Percentiles rank a stretch among this genome's conserved stretches.
Evolutionary conservation across 2,113 vertebrate species (phyloP).

Genomic region (Gavia stellata): DNA sequence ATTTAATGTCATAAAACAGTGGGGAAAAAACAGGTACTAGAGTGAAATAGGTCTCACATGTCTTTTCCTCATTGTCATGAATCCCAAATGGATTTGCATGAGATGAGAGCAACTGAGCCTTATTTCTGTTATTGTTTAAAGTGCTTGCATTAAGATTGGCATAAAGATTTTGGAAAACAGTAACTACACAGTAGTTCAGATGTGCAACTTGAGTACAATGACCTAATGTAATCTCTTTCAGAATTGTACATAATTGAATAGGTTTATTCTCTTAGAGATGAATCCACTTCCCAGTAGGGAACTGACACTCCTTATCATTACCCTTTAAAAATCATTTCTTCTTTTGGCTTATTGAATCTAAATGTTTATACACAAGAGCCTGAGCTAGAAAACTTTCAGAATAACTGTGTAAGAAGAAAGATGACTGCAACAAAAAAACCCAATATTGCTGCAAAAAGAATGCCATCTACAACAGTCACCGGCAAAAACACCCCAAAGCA

Average conservation of each 20-base stretch:
- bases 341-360: background rate
- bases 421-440: background rate
- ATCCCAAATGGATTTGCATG: background rate
- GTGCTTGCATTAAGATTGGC: background rate
- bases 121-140: background rate
- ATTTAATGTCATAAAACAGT: background rate
- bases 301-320: background rate
- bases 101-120: background rate
- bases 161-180: background rate
- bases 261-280: background rate
- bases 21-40: background rate
- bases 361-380: background rate
- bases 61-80: background rate
- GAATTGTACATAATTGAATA: background rate
- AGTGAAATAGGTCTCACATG: background rate
- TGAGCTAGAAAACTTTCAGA: background rate
- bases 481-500: background rate
- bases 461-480: background rate
- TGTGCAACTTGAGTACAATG: background rate
- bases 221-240: background rate
- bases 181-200: background rate
- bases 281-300: background rate
- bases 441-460: background rate
- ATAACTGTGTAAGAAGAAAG: background rate
- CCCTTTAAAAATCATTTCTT: background rate